Evolutionary conservation across 64 coral and sea anemone genomes (phyloP).

Genomic region (Exaiptasia diaphana): DNA sequence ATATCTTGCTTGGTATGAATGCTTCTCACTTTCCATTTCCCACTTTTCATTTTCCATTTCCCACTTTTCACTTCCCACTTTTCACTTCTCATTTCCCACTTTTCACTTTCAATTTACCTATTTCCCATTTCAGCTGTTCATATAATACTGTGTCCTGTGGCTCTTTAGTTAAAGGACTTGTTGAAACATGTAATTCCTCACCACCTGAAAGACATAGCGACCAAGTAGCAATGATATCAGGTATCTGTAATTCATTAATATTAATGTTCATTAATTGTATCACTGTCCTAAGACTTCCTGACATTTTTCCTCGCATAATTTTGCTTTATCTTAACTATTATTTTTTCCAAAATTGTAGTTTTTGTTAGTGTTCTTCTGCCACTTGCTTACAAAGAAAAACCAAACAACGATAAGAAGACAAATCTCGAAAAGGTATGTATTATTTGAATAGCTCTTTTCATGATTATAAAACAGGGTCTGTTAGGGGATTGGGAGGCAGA

Average conservation of each 20-base stretch:
- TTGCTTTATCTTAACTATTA: not conserved
- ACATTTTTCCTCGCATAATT: too few species aligned
- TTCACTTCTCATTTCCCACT: too few species aligned
- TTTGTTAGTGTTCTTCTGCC: not conserved
- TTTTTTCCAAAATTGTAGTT: not conserved
- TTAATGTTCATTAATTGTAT: not conserved
- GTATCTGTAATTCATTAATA: not conserved
- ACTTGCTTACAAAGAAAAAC: not conserved
- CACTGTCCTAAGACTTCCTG: too few species aligned
- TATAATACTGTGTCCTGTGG: not conserved
- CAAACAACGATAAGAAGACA: not conserved
- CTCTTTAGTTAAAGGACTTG: not conserved
- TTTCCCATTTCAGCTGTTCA: not conserved
- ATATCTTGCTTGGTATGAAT: constrained; percentile 77
- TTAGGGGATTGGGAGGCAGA: too few species aligned
- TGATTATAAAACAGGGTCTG: too few species aligned
- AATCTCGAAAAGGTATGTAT: constrained; percentile 2
- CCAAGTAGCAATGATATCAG: constrained; percentile 50
- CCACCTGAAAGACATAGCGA: not conserved
- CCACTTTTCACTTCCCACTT: too few species aligned
- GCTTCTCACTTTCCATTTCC: not conserved
- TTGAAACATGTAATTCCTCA: not conserved
- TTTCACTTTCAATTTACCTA: not conserved
- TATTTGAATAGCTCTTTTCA: too few species aligned
- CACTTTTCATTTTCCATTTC: too few species aligned